These are phyloP conservation scores for Aotus griseimembra DNA, from an alignment of 2,797 vertebrate genomes.

Conservation along the genomic window DNA sequence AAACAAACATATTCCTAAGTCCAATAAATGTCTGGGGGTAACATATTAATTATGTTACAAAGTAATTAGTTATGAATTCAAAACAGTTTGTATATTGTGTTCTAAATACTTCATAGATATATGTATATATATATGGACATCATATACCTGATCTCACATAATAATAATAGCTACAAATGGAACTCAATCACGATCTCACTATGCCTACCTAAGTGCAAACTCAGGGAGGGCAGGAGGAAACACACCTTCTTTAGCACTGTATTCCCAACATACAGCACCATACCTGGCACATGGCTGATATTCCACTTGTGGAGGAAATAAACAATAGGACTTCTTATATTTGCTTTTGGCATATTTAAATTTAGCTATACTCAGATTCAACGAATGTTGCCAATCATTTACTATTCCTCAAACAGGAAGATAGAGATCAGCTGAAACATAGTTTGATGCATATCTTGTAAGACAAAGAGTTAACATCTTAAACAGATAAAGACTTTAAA, in stretches of 20 bases:
- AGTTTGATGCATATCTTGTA: background rate
- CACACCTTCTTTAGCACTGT: background rate
- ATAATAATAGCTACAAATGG: background rate
- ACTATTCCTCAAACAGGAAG: background rate
- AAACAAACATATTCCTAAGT: background rate
- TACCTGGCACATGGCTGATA: background rate
- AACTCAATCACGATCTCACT: background rate
- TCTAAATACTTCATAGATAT: background rate
- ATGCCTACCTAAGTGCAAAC: background rate
- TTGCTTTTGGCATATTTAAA: background rate
- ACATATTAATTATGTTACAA: background rate
- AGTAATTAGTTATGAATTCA: background rate
- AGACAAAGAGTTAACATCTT: constrained; percentile 49
- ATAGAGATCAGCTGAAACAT: background rate
- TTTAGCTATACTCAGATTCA: background rate
- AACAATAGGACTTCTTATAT: background rate
- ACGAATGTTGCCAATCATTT: background rate
- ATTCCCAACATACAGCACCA: background rate
- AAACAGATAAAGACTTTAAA: constrained; percentile 15
- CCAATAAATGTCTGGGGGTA: background rate
- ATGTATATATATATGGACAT: background rate
- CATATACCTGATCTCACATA: background rate
- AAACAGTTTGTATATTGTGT: background rate
- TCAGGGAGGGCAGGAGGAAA: background rate
- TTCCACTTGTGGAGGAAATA: background rate